Percentiles rank a stretch among this genome's conserved stretches.
Evolutionary conservation across 2,797 vertebrate genomes (phyloP).

Genomic region (Crax fasciolata): DNA sequence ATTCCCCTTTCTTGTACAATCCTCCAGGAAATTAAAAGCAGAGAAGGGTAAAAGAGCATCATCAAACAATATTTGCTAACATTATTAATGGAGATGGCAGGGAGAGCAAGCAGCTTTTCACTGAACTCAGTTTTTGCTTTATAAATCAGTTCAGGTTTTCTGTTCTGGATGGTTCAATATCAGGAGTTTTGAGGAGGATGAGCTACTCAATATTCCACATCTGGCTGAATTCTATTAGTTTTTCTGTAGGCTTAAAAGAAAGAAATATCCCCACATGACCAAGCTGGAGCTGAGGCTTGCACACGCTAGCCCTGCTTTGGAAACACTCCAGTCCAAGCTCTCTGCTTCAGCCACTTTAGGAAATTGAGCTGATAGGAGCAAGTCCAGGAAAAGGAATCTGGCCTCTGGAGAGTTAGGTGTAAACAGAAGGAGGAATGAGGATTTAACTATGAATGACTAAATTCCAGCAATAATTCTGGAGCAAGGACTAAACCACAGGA

Average conservation of each 20-base stretch:
- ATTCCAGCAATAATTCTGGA: constrained; percentile 13
- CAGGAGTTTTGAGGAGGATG: not conserved
- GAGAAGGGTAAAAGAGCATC: not conserved
- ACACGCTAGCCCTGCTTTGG: not conserved
- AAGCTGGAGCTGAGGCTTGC: not conserved
- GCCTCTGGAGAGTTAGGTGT: not conserved
- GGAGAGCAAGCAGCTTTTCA: not conserved
- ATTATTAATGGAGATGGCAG: not conserved
- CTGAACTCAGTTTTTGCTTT: constrained; percentile 17
- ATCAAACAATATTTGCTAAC: not conserved
- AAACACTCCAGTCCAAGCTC: not conserved
- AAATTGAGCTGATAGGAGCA: not conserved
- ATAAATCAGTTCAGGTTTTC: not conserved
- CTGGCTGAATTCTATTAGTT: not conserved
- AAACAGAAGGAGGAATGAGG: not conserved
- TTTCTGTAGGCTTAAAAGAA: constrained; percentile 8
- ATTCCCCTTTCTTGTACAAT: not conserved
- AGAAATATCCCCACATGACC: not conserved
- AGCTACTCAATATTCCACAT: not conserved
- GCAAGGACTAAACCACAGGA: not conserved
- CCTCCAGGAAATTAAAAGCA: not conserved
- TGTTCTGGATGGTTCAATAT: not conserved
- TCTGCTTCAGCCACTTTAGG: not conserved
- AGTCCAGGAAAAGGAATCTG: constrained; percentile 30
- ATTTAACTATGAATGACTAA: not conserved